phyloP scores from a whole-genome alignment of 2,113 vertebrate species.

The Carlito syrichta region DNA sequence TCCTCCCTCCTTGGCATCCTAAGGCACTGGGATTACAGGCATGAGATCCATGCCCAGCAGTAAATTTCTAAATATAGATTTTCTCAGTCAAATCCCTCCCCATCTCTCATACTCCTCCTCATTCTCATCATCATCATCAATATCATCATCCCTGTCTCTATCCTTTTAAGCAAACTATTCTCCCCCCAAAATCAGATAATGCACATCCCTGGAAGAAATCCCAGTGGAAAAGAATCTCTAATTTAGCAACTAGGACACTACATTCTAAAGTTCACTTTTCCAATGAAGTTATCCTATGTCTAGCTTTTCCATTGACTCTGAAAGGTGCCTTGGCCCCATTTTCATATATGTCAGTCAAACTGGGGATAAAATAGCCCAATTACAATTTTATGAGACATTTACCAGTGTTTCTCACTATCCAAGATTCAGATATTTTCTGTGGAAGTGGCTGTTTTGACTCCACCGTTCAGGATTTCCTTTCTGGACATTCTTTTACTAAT shows the following conservation, averaged over 20 bases:
- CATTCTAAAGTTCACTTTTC: not conserved
- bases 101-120: no score
- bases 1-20: no score
- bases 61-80: no score
- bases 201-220: not conserved
- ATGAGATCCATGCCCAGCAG: no score
- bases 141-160: no score
- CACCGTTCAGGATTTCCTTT: not conserved
- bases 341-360: not conserved
- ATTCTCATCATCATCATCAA: no score
- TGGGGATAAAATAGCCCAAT: not conserved
- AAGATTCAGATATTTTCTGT: not conserved
- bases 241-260: not conserved
- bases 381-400: no score
- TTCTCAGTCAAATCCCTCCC: no score
- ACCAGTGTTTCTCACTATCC: not conserved
- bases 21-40: no score
- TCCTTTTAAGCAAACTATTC: no score
- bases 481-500: not conserved
- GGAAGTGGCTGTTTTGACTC: not conserved
- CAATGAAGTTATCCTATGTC: not conserved
- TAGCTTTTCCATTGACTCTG: not conserved
- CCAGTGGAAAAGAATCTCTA: not conserved
- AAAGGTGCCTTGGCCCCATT: not conserved
- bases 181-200: not conserved